Evolutionary conservation across 2,888 invertebrate species (phyloP), one percentile per base, ranked within the genome.

Genomic region (Aleiodes leptofemur): DNA sequence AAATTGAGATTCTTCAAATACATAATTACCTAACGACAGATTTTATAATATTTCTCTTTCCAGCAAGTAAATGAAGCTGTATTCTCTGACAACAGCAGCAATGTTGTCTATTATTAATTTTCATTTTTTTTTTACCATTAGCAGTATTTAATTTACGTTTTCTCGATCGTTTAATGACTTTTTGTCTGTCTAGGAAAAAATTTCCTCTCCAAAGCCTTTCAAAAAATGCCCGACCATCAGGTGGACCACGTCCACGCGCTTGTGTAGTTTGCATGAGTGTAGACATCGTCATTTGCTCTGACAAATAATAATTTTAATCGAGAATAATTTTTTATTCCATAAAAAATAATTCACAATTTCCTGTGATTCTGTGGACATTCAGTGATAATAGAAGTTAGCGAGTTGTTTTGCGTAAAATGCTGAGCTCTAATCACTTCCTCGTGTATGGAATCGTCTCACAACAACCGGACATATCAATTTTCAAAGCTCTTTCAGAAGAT

Each of bases 121-220:
- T 79, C 23, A 73, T 77, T 38, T 82, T 83, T 66, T 85, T 86
- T 78, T 83, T 85, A 13, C 83, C 83, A 66, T 85, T 86, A 1
- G 84, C 81, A 3, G 83, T 78, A 73, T 87, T 85, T 61, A 86
- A 79, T 76, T 86, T 87, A 14, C 87, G 82, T 77, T 86, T 87
- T 69, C 88, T 83, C 59, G 87, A 81, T 14, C 86, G 83, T 76
- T 85, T 87, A 43, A 87, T 82, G 13, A 82, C 84, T 69, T 85
- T 86, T 57, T 87, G 86, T 4, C 88, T 84, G 56, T 88, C 88
- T 66, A 88, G 81, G 69, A 88, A 87, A 84, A 93, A 93, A 57
- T 93, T 92, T 73, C 94, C 94, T 57, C 94, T 92, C 95, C 95
- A 95, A 70, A 95, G 90, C 23, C 94, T 91, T 83, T 95, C 94